These are phyloP conservation scores for Ashinkailepas kermadecensis DNA, from an alignment of 2,888 invertebrate species.

Conservation along the genomic window DNA sequence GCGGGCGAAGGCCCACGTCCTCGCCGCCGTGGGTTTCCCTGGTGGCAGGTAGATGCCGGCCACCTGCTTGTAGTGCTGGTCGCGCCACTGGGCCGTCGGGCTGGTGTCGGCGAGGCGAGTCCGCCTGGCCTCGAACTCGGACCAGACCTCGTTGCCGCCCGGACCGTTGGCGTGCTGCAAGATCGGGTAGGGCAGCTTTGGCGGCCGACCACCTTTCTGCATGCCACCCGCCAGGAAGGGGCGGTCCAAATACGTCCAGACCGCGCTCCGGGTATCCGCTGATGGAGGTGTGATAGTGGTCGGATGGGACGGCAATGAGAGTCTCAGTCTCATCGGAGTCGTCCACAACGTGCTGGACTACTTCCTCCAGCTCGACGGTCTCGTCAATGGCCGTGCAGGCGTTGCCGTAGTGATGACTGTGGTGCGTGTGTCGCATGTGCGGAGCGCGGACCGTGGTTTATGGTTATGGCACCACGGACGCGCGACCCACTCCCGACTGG, in stretches of 20 bases:
- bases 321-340: slow-evolving; percentile 50
- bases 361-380: background rate
- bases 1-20: background rate
- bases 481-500: no score
- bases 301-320: slow-evolving; percentile 66
- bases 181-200: background rate
- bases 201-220: background rate
- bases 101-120: background rate
- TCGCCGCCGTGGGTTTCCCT: background rate
- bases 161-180: background rate
- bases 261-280: slow-evolving; percentile 65
- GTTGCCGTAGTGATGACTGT: no score
- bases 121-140: background rate
- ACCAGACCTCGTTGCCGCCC: background rate
- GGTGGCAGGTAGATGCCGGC: background rate
- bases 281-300: slow-evolving; percentile 67
- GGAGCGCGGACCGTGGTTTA: no score
- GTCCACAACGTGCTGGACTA: background rate
- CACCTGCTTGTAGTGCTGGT: no score
- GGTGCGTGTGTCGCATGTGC: no score
- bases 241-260: slow-evolving; percentile 58
- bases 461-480: no score
- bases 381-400: slow-evolving; percentile 49
- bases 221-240: background rate
- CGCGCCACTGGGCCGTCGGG: background rate